phyloP scores from a whole-genome alignment of 2,113 vertebrate species.

The Montifringilla adamsi region DNA sequence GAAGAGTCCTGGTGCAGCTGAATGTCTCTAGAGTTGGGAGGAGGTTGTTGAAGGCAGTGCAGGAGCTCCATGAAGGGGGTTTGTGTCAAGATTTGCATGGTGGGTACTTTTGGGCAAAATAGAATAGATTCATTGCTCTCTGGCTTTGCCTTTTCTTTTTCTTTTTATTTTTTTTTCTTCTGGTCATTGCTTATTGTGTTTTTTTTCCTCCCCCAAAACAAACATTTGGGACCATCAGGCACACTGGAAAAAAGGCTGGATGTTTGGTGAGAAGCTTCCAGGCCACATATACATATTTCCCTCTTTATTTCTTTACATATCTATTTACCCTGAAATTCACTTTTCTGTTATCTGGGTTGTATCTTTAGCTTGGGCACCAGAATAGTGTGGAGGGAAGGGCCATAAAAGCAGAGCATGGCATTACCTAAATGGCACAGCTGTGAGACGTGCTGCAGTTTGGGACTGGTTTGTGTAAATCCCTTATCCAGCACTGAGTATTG shows the following conservation, averaged over 20 bases:
- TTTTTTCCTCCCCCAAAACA: fast-evolving
- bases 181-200: not conserved
- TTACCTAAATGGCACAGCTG: not conserved
- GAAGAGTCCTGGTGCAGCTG: not conserved
- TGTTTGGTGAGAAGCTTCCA: not conserved
- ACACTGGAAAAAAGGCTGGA: not conserved
- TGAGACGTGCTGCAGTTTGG: not conserved
- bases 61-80: not conserved
- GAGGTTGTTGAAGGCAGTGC: not conserved
- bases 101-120: not conserved
- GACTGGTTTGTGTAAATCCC: not conserved
- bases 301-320: not conserved
- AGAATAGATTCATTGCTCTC: not conserved
- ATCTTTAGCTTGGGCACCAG: not conserved
- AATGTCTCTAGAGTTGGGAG: not conserved
- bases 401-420: not conserved
- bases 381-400: not conserved
- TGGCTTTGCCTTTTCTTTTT: not conserved
- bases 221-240: not conserved
- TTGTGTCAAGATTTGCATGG: not conserved
- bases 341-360: not conserved
- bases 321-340: not conserved
- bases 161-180: no score
- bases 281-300: fast-evolving
- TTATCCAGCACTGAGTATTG: not conserved